Base-by-base conservation (phyloP, 2,797 vertebrate species). In the Pangasius larnaudii region DNA sequence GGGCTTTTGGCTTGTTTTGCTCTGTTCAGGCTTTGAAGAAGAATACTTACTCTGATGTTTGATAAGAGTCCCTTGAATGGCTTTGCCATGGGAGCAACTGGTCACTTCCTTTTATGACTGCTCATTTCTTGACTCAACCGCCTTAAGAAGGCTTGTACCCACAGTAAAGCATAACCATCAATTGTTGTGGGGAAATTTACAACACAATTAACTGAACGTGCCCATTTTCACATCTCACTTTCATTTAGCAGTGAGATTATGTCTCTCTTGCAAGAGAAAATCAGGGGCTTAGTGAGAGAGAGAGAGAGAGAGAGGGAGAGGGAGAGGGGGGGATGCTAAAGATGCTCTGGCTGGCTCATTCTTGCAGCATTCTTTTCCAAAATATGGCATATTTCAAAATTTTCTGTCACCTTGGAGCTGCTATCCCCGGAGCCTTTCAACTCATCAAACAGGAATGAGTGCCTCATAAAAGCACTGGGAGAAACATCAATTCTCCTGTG, bases 401-500 rank as follows among this genome's bases (percentile, higher is more conserved):
- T 95, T 97, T 96, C 95, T 95, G 96, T 99, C 97, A 99, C 99
- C 99, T 99, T 99, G 95, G 97, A 97, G 96, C 97, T 96, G 95
- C 97, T 94, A 93, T 99, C 98, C 94, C 97, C 96, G 95, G 98
- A 96, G 93, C 95, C 97, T 98, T 99, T 99, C 94, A 97, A 95
- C 93, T 98, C 98, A 93, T 99, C 99, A 95, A 98, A 98, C 95
- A 97, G 95, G 94, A 98, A 98, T 95, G 97, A 96, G 96, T 98
- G 98, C 95, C 98, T 99, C 97, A 97, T 99, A 98, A 99, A 99
- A 96, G 98, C 98, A 97, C 99, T 99, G 94, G 98, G 98, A 95
- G 98, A 99, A 96, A 99, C 98, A 97, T 99, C 99, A 96, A 99
- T 99, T 97, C 97, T 97, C 97, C 99, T 99, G 87, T 61, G 81